Evolutionary conservation across 2,113 vertebrate genomes (phyloP), one percentile per base, ranked within the genome.

Genomic region (Lipotes vexillifer): DNA sequence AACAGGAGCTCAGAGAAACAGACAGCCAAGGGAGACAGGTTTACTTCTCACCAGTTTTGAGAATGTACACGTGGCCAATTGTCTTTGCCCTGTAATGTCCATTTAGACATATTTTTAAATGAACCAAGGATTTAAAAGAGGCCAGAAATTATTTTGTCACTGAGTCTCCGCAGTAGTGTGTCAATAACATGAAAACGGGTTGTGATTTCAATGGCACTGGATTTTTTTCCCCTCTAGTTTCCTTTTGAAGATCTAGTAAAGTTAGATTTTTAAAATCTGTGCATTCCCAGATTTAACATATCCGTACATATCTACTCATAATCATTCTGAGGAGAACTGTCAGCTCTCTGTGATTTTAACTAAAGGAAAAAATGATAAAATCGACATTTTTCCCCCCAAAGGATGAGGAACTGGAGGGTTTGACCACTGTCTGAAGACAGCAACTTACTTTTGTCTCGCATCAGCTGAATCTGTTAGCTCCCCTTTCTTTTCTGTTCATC

Each of bases 291-390:
- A 65, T 38, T 74, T 85, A 75, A 23, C 23, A 2, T 31, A 86
- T 38, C 38, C 0, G 3, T 46, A 3, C 27, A 4, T n/a, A 78
- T 82, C 77, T n/a, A 46, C 61, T 66, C 61, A 20, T 5, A 14
- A 44, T 59, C 68, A 14, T 74, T 69, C 44, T 7, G 31, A 82
- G 59, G 69, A 75, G 65, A 92, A 12, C 20, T 66, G 57, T 71
- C 57, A 46, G 29, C 82, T 94, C 90, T 57, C 52, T 41, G 36
- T 80, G 66, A 84, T 85, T 61, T 57, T 57, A 83, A 75, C 71
- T 72, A 21, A 68, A 90, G 27, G 63, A 84, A 89, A 90, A 96
- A 84, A 52, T 65, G 74, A 96, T 88, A 84, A 90, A 96, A 75
- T 85, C 6, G 23, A 55, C 75, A 31, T 74, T 12, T 31, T 66